These are phyloP conservation scores for Diabrotica undecimpunctata DNA, from an alignment of 1,140 invertebrate genomes.

Conservation along the genomic window DNA sequence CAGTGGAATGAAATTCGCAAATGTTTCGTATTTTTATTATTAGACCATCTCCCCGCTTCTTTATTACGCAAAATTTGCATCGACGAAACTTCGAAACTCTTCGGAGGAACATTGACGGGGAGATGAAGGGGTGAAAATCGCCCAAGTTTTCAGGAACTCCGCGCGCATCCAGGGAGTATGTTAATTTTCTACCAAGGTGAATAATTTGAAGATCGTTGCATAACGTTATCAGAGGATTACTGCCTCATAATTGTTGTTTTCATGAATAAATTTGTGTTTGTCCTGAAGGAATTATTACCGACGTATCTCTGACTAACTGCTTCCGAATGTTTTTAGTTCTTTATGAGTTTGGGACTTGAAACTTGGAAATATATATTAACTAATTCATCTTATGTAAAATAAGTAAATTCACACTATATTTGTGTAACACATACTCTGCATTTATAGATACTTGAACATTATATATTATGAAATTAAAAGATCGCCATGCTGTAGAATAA, in stretches of 20 bases:
- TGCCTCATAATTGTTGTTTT: not conserved
- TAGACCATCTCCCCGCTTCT: constrained; percentile 33
- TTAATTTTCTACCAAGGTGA: constrained; percentile 16
- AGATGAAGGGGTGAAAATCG: constrained; percentile 21
- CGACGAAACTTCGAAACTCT: constrained; percentile 19
- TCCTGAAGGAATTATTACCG: not conserved
- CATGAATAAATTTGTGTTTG: not conserved
- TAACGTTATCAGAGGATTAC: not conserved
- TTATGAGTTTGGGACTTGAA: too few relatives aligned
- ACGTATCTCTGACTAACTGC: too few relatives aligned
- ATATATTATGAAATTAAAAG: too few relatives aligned
- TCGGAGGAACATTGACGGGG: constrained; percentile 19
- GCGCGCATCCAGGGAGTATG: constrained; percentile 16
- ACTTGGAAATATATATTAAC: too few relatives aligned
- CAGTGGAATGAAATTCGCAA: constrained; percentile 33
- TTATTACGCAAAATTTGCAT: constrained; percentile 34
- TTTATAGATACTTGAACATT: too few relatives aligned
- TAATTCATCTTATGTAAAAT: too few relatives aligned
- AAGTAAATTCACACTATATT: too few relatives aligned
- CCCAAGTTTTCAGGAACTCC: constrained; percentile 14
- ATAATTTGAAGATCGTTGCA: constrained; percentile 5
- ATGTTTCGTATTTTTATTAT: constrained; percentile 35
- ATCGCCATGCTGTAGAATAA: too few relatives aligned
- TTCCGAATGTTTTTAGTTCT: too few relatives aligned
- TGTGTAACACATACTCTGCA: too few relatives aligned